A percentile compares a stretch with the other conserved stretches of the same genome.
These are phyloP conservation scores for Masticophis lateralis DNA, from an alignment of 2,797 vertebrate genomes.

Conservation along the genomic window DNA sequence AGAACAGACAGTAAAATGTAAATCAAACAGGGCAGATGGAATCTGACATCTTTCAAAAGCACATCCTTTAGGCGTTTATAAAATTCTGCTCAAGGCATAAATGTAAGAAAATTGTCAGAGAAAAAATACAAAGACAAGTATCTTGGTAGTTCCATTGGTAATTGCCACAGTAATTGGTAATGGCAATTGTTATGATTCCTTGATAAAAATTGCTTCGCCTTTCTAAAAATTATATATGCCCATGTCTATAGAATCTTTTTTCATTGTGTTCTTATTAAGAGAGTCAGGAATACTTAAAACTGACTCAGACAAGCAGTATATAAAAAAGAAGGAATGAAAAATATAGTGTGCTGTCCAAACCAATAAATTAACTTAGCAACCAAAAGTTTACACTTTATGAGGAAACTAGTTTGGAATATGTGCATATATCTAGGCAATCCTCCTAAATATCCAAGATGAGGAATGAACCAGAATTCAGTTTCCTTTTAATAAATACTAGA, in stretches of 20 bases:
- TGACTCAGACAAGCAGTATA: not conserved
- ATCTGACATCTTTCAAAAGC: not conserved
- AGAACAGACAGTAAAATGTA: not conserved
- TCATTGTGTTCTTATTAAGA: not conserved
- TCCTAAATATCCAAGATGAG: not conserved
- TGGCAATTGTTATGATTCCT: not conserved
- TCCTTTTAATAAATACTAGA: not conserved
- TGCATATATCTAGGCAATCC: not conserved
- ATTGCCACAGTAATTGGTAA: not conserved
- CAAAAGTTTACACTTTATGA: not conserved
- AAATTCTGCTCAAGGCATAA: not conserved
- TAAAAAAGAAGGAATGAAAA: not conserved
- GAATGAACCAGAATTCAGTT: not conserved
- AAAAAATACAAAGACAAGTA: not conserved
- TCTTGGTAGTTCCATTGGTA: not conserved
- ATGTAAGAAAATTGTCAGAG: not conserved
- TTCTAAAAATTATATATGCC: not conserved
- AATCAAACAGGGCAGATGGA: not conserved
- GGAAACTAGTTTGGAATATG: not conserved
- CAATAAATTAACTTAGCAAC: not conserved
- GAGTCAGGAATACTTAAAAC: not conserved
- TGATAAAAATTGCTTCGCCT: not conserved
- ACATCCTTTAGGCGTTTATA: not conserved
- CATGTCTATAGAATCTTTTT: not conserved
- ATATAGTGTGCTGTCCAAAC: not conserved